Base-by-base conservation (phyloP, 2,797 vertebrate genomes). In the Microctenopoma lineatum region DNA sequence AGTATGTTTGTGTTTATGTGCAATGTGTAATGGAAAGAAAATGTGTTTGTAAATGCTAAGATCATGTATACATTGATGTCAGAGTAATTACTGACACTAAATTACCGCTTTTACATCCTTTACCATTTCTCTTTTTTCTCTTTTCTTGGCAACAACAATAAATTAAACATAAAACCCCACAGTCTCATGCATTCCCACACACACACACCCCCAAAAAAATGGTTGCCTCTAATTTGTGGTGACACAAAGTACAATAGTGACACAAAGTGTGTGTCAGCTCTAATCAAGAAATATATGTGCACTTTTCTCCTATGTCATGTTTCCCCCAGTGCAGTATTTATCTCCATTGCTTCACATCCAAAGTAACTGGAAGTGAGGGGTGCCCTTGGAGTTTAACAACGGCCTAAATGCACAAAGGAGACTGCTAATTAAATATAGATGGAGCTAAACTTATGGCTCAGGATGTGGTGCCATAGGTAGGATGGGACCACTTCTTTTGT, bases 391-490 rank as follows among this genome's bases (percentile, higher is more conserved):
- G 65, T 77, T 65, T 45, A 66, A 73, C 75, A 71, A 45, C 75
- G 61, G 64, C 58, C 65, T 60, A 71, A 83, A 83, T 74, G 73
- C 79, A 80, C 72, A 79, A 78, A 79, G 67, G 59, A 11, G 66
- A 45, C 53, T 44, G 36, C 29, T 72, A 72, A 78, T 88, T 78
- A 86, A 88, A 85, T 79, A 83, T 84, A 63, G 48, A 80, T 83
- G 70, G 14, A 50, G 51, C 41, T 68, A 69, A 71, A 86, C 52
- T 61, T 80, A 66, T 73, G 71, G 73, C 67, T 71, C n/a, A 7
- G 53, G 79, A 80, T 60, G 70, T 55, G 59, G 76, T 77, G 44
- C 59, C 76, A 60, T 42, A 15, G 26, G 77, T 63, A 77, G 51
- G 61, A 68, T 25, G 21, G 29, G 64, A 26, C 9, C 36, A 26